Evolutionary conservation across 2,888 invertebrate genomes (phyloP).

Genomic region (Notodonta ziczac): DNA sequence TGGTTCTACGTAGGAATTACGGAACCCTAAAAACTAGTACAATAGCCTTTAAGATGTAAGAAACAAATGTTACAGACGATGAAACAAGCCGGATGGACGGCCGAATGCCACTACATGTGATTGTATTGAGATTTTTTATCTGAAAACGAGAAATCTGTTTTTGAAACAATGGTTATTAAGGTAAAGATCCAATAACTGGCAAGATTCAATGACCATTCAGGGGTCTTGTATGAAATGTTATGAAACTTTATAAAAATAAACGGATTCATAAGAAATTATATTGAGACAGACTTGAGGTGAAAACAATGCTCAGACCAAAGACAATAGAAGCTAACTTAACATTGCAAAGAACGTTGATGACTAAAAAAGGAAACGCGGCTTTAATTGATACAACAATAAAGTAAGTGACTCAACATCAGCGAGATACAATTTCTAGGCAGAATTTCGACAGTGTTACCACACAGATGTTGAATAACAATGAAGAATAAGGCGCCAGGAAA

Average conservation of each 20-base stretch:
- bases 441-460: constrained; percentile 35
- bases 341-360: constrained; percentile 25
- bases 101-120: constrained; percentile 17
- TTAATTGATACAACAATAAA: constrained; percentile 47
- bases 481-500: constrained; percentile 29
- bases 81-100: constrained; percentile 14
- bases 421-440: constrained; percentile 30
- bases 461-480: constrained; percentile 23
- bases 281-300: constrained; percentile 8
- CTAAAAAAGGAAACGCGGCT: constrained; percentile 48
- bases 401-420: constrained; percentile 35
- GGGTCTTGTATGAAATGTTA: background rate
- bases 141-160: constrained; percentile 17
- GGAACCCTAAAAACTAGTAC: constrained; percentile 33
- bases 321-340: constrained; percentile 26
- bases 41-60: constrained; percentile 57
- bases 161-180: no score
- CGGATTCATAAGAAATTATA: background rate
- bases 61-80: constrained; percentile 50
- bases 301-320: constrained; percentile 23
- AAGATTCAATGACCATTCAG: no score
- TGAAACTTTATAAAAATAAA: background rate
- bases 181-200: no score
- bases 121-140: constrained; percentile 28
- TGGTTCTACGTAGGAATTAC: no score